Evolutionary conservation across 2,888 invertebrate species (phyloP), one percentile per base, ranked within the genome.

Genomic region (Anarsia innoxiella): DNA sequence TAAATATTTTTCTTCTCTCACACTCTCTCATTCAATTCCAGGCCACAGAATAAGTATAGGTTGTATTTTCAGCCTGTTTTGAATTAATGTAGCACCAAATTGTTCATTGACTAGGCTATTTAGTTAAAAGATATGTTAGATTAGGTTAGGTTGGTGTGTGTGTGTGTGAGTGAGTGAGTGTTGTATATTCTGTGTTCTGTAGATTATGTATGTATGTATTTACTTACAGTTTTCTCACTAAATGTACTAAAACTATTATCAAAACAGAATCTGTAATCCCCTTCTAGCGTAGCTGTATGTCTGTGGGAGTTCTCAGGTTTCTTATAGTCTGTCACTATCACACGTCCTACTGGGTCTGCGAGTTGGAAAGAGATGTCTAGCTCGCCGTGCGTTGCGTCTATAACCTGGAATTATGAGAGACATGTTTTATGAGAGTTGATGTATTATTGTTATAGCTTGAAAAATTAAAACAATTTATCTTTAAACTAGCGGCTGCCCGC

Each of bases 251-350:
- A 94, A n/a, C 89, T 90, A 66, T 96, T 96, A 64, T 96, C 96
- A 56, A 96, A 94, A 59, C 96, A 96, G 56, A 96, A 88, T 44
- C 90, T 88, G 65, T 93, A 95, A 61, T 94, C 94, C 0, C 95
- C 96, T 3, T 87, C 79, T 28, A 79, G 58, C 0, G 68, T 49
- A 1, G 88, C 87, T 1, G 88, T 87, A 45, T 89, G 77, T 2
- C 90, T 76, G 59, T 93, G 92, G 1, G 87, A 75, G 51, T 91
- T 91, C 60, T 92, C 92, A 0, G 90, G 83, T 59, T 91, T 92
- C 64, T 92, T 91, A 55, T 86, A 89, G 51, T 93, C 93, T 0
- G 89, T 86, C 0, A 90, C 86, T 0, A 93, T 64, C 4, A 90
- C 83, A 29, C 88, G 66, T 0, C 91, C 91, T 1, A 78, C 80